Evolutionary conservation across 2,797 vertebrate genomes (phyloP), one percentile per base, ranked within the genome.

Genomic region (Adelosebastes latens): DNA sequence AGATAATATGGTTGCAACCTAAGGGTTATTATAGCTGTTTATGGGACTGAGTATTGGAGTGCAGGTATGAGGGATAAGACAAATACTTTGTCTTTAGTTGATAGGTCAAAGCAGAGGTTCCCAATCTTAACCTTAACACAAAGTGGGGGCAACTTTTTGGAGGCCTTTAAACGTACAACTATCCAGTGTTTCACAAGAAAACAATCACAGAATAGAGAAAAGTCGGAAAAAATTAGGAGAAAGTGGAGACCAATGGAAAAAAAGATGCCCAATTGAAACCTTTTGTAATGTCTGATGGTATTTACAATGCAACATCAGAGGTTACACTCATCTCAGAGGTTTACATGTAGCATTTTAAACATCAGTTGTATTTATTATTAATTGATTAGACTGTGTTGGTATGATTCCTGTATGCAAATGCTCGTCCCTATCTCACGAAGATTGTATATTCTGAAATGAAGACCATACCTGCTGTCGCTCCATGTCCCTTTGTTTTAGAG

Each of bases 341-440:
- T 61, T 6, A 55, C 58, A 70, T 55, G 14, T 8, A 36, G 42
- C 18, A 18, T 29, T 58, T 75, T 58, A 42, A 53, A 39, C 36
- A 62, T 27, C 3, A 8, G 8, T 6, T 63, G 11, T 39, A 20
- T 29, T 31, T 13, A 9, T 64, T 52, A 53, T 24, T 24, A 49
- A 20, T 8, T 14, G 25, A 56, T 55, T 53, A 11, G 16, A 53
- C 18, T 49, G 16, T 31, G 13, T 10, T 55, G 7, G 4, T 69
- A 18, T 16, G 20, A 13, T 55, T 56, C 39, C 62, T 13, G 4
- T 25, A 49, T 6, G 16, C 8, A 29, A 22, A 36, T 24, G 42
- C 42, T 46, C 42, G 0, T 46, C 0, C 6, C 6, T 46, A 46
- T 16, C 42, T 46, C 42, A 46, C 42, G 0, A 0, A 16, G 3